phyloP scores from a whole-genome alignment of 2,113 vertebrate genomes.

The Coptodon bakossiorum region DNA sequence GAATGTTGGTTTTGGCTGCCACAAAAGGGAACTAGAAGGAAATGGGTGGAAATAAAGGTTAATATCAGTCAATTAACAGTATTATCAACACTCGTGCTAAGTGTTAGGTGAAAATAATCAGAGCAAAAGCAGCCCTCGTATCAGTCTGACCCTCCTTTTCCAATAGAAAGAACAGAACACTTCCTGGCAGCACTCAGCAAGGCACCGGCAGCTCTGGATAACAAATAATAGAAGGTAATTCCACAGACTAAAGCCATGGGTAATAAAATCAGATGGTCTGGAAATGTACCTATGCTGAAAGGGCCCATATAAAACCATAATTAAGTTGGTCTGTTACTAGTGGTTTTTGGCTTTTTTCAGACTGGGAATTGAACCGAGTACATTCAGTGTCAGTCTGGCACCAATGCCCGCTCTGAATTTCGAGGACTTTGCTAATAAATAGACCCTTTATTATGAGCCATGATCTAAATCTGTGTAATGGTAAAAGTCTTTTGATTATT shows the following conservation, averaged over 20 bases:
- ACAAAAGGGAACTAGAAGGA: not conserved
- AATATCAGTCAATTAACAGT: not conserved
- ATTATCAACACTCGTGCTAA: not conserved
- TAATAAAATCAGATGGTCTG: constrained; percentile 25
- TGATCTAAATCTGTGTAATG: not conserved
- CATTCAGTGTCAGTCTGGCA: not conserved
- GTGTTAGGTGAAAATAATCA: not conserved
- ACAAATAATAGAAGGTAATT: constrained; percentile 27
- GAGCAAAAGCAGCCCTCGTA: not conserved
- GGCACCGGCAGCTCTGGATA: not conserved
- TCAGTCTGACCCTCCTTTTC: constrained; percentile 7
- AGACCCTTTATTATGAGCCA: not conserved
- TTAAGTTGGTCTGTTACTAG: not conserved
- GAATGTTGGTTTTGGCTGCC: not conserved
- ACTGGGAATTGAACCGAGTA: not conserved
- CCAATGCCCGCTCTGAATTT: not conserved
- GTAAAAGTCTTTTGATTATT: not conserved
- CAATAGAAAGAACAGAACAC: not conserved
- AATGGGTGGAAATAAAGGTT: not conserved
- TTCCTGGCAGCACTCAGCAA: constrained; percentile 13
- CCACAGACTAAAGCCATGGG: constrained; percentile 16
- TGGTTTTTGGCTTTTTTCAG: not conserved
- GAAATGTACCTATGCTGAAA: constrained; percentile 32
- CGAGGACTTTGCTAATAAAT: not conserved
- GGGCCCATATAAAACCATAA: constrained; percentile 1